Evolutionary conservation across 1,140 invertebrate species (phyloP).

Genomic region (Dendrolimus punctatus): DNA sequence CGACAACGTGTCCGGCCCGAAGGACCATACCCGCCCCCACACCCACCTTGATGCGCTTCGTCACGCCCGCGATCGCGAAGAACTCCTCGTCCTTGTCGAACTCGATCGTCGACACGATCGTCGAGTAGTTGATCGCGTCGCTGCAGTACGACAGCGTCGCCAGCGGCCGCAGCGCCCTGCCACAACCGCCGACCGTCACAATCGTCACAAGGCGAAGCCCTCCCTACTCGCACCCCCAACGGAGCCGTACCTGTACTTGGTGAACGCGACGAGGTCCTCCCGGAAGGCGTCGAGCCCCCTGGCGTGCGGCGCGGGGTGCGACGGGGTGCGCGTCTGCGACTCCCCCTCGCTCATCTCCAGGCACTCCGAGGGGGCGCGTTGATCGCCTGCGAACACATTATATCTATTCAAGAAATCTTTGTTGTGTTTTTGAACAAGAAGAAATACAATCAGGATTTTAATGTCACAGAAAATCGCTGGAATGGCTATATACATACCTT

Average conservation of each 20-base stretch:
- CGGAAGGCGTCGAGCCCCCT: constrained; percentile 83
- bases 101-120: constrained; percentile 97
- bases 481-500: constrained; percentile 40
- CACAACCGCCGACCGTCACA: background rate
- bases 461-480: no score
- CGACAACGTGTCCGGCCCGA: background rate
- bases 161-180: constrained; percentile 79
- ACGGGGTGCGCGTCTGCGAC: constrained; percentile 3
- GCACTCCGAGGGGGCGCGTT: constrained; percentile 29
- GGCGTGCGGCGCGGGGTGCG: constrained; percentile 4
- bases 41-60: constrained; percentile 88
- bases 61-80: constrained; percentile 97
- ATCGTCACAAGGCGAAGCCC: background rate
- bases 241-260: constrained; percentile 81
- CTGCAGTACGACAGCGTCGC: constrained; percentile 93
- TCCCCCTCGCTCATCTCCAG: constrained; percentile 14
- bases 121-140: constrained; percentile 89
- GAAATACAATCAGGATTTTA: no score
- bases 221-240: background rate
- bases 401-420: no score
- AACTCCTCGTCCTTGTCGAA: constrained; percentile 98
- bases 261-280: constrained; percentile 92
- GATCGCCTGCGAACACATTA: constrained; percentile 18
- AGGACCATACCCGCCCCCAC: background rate
- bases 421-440: no score